These are phyloP conservation scores for Sternotherus odoratus DNA, from an alignment of 2,797 vertebrate genomes.

Conservation along the genomic window DNA sequence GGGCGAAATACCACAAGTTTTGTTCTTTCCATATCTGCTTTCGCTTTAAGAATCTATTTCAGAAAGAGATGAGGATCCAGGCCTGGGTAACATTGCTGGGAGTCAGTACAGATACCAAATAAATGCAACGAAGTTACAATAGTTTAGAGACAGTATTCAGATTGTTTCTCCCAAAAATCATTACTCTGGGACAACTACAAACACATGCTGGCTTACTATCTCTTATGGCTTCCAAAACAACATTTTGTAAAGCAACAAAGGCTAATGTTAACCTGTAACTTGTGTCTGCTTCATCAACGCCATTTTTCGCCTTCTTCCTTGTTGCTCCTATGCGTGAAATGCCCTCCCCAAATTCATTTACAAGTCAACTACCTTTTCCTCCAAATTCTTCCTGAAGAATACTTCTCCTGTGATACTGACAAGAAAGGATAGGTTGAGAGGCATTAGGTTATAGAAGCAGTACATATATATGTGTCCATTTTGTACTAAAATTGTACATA, in stretches of 20 bases:
- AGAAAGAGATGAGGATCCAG: background rate
- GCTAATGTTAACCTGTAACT: background rate
- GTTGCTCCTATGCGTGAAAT: background rate
- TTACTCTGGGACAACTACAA: background rate
- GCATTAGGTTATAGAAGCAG: background rate
- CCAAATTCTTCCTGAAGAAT: background rate
- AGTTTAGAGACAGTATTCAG: background rate
- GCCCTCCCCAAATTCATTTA: background rate
- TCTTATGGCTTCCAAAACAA: background rate
- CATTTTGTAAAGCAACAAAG: background rate
- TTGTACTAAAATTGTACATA: background rate
- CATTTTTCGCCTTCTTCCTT: background rate
- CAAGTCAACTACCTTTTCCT: background rate
- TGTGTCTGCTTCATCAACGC: background rate
- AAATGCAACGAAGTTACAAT: background rate
- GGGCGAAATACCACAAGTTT: background rate
- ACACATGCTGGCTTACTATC: background rate
- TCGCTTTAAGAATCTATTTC: background rate
- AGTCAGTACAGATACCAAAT: background rate
- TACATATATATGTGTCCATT: background rate
- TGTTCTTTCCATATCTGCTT: background rate
- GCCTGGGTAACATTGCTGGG: background rate
- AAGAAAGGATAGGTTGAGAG: background rate
- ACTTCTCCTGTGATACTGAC: constrained; percentile 12
- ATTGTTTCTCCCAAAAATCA: constrained; percentile 16